Base-by-base conservation (phyloP, 2,113 vertebrate species). In the Sorex araneus region DNA sequence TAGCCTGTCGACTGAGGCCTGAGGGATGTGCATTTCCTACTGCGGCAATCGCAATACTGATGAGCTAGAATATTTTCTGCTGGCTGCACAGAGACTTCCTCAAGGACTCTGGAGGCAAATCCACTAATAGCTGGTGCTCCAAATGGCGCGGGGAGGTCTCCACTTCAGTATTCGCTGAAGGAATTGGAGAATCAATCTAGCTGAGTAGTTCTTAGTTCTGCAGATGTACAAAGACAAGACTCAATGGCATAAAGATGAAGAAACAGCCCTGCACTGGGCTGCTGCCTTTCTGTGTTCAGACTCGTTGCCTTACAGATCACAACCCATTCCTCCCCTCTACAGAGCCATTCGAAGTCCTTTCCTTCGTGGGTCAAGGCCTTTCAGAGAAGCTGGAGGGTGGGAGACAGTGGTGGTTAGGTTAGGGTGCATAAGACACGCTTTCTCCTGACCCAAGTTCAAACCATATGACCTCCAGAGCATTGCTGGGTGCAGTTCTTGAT, bases 1-100 rank as follows among this genome's bases (percentile, higher is more conserved):
- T 1, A 4, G 1, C n/a, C 54, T 71, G 10, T 36, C 19, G 4
- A 0, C 6, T 3, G 6, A 54, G 32, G 3, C 45, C 15, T 3
- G 36, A 78, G 10, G n/a, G n/a, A 3, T 2, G 16, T 47, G 5
- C 0, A 0, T 67, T 70, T 92, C 30, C 60, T 57, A 23, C 18
- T 30, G 30, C 69, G 6, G 15, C 3, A 23, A 77, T 21, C 25
- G 15, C 28, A 67, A 21, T 2, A 12, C 60, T 30, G 63, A 47
- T 27, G 36, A 60, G 3, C 25, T 87, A n/a, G 3, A 9, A 0
- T 54, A 54, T n/a, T 36, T 43, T 60, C 67, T 78, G 10, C 43
- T 81, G 45, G 40, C 78, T 88, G 47, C 21, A 43, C 57, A 25
- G 50, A 2, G 7, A 12, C 27, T 10, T 78, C 21, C 60, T 43